Percentiles rank a stretch among this genome's conserved stretches.
These are phyloP conservation scores for Kradibia gibbosae DNA, from an alignment of 1,140 invertebrate genomes.

Conservation along the genomic window DNA sequence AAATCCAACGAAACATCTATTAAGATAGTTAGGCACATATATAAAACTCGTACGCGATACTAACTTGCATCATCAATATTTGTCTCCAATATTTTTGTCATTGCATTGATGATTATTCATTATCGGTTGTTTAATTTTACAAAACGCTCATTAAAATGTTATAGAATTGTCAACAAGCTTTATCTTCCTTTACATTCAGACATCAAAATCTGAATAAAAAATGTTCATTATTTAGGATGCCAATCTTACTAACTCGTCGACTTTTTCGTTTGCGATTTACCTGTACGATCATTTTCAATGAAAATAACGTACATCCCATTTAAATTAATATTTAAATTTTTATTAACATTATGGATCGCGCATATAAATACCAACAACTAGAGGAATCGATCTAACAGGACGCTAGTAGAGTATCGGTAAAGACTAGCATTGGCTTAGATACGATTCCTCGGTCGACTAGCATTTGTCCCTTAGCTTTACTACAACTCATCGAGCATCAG, in stretches of 20 bases:
- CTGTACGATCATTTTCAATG: not conserved
- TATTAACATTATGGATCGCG: constrained; percentile 10
- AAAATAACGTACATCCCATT: not conserved
- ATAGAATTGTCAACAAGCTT: too few relatives aligned
- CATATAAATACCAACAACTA: constrained; percentile 17
- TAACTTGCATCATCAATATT: not conserved
- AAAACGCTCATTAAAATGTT: constrained; percentile 16
- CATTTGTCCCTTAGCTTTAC: constrained; percentile 44
- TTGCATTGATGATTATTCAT: constrained; percentile 2
- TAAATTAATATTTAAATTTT: not conserved
- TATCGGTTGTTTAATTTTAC: not conserved
- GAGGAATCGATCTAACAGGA: not conserved
- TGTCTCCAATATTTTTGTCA: not conserved
- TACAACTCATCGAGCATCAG: constrained; percentile 42
- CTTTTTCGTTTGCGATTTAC: not conserved
- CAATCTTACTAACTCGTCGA: not conserved
- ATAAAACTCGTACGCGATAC: constrained; percentile 35
- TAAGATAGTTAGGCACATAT: constrained; percentile 44
- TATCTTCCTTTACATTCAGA: too few relatives aligned
- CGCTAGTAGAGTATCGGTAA: not conserved
- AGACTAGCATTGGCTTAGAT: constrained; percentile 18
- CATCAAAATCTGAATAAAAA: not conserved
- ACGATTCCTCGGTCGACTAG: constrained; percentile 43
- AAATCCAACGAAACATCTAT: constrained; percentile 36
- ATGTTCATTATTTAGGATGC: not conserved